Conservation (phyloP, 2,113 vertebrate species). For the Stercorarius parasiticus region DNA sequence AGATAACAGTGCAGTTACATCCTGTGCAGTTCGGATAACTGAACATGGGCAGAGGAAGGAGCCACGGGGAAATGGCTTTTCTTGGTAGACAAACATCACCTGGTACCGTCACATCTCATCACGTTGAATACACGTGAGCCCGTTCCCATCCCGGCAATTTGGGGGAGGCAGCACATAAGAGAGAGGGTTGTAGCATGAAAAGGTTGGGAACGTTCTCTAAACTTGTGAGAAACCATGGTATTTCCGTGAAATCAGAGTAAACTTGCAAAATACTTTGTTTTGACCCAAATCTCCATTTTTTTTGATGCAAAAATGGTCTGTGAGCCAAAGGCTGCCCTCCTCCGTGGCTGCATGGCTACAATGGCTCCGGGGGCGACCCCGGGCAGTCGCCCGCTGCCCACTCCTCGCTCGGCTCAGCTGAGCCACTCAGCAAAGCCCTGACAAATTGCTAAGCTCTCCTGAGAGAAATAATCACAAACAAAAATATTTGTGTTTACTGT, state of each 20-base stretch:
- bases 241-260: background rate
- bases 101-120: background rate
- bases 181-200: background rate
- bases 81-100: background rate
- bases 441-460: constrained; percentile 59
- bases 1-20: background rate
- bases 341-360: background rate
- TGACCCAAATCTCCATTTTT: background rate
- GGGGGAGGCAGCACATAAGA: background rate
- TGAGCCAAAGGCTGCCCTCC: background rate
- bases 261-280: background rate
- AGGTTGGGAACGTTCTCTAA: background rate
- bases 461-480: constrained; percentile 68
- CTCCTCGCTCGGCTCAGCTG: background rate
- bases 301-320: background rate
- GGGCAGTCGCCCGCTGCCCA: background rate
- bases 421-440: constrained; percentile 16
- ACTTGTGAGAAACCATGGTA: background rate
- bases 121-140: fast-evolving
- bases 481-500: constrained; percentile 74
- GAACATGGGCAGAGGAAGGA: background rate
- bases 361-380: background rate
- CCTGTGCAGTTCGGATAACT: background rate
- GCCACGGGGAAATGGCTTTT: background rate
- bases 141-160: background rate